A percentile compares a stretch with the other conserved stretches of the same genome.
Evolutionary conservation across 2,888 invertebrate species (phyloP).

Genomic region (Brenthis ino): DNA sequence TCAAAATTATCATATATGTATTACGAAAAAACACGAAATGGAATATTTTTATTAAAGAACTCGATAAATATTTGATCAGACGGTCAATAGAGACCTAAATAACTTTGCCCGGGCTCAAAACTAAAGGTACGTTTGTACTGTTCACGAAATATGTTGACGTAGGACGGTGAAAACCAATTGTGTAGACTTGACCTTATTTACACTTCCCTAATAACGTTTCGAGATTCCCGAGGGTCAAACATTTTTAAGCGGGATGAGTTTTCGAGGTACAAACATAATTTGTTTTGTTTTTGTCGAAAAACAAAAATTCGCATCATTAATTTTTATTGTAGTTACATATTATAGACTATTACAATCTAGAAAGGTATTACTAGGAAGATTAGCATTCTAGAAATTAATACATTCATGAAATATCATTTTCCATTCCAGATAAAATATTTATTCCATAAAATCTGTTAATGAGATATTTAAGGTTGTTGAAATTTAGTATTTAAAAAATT

Average conservation of each 20-base stretch:
- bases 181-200: slow-evolving; percentile 58
- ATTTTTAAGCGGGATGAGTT: slow-evolving; percentile 47
- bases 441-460: too few species aligned
- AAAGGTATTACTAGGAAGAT: too few species aligned
- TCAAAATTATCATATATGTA: slow-evolving; percentile 8
- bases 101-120: slow-evolving; percentile 25
- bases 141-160: slow-evolving; percentile 49
- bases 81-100: slow-evolving; percentile 27
- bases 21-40: slow-evolving; percentile 18
- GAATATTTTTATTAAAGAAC: slow-evolving; percentile 31
- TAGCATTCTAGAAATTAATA: too few species aligned
- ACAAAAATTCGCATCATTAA: neutral
- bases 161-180: slow-evolving; percentile 50
- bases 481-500: too few species aligned
- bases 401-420: too few species aligned
- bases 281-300: neutral
- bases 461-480: too few species aligned
- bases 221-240: slow-evolving; percentile 52
- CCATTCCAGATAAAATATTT: too few species aligned
- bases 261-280: slow-evolving; percentile 30
- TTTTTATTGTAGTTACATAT: neutral
- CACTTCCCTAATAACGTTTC: slow-evolving; percentile 59
- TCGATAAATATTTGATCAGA: slow-evolving; percentile 37
- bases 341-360: too few species aligned
- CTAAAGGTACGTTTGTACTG: slow-evolving; percentile 44